phyloP scores from a whole-genome alignment of 2,888 invertebrate species.

The Acrocyrtus sp. region DNA sequence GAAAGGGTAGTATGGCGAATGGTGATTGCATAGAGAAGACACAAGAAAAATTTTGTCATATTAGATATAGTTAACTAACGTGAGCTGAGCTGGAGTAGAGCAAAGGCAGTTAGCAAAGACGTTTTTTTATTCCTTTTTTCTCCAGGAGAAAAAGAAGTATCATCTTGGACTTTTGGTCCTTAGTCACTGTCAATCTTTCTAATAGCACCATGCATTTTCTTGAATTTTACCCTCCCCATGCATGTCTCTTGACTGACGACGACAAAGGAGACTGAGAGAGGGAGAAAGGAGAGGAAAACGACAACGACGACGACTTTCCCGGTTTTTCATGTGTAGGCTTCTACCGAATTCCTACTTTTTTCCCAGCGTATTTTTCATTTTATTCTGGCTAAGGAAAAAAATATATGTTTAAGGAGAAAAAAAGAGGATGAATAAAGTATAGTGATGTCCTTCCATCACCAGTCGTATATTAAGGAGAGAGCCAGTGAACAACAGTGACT shows the following conservation, averaged over 20 bases:
- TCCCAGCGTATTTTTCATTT: neutral
- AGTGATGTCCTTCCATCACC: conserved; percentile 43
- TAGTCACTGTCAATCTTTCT: conserved; percentile 55
- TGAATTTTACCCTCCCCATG: conserved; percentile 54
- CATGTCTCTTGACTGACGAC: conserved; percentile 43
- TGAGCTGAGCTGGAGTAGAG: too few species aligned
- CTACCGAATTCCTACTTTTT: neutral
- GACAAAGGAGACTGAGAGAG: neutral
- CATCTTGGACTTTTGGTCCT: conserved; percentile 56
- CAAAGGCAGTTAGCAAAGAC: conserved; percentile 8
- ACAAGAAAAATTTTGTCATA: neutral
- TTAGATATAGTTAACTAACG: too few species aligned
- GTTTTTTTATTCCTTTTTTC: neutral
- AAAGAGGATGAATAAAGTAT: conserved; percentile 1
- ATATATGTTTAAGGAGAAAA: neutral
- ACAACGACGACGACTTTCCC: conserved; percentile 8
- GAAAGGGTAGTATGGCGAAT: conserved; percentile 7
- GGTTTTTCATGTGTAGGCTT: too few species aligned
- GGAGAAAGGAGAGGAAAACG: conserved; percentile 4
- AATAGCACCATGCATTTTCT: conserved; percentile 56
- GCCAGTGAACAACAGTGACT: neutral
- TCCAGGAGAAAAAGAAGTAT: conserved; percentile 24
- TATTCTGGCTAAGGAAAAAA: neutral
- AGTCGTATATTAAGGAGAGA: neutral
- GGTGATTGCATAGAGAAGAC: conserved; percentile 18